Conservation (phyloP, 2,888 invertebrate genomes). For the Uloborus plumipes region DNA sequence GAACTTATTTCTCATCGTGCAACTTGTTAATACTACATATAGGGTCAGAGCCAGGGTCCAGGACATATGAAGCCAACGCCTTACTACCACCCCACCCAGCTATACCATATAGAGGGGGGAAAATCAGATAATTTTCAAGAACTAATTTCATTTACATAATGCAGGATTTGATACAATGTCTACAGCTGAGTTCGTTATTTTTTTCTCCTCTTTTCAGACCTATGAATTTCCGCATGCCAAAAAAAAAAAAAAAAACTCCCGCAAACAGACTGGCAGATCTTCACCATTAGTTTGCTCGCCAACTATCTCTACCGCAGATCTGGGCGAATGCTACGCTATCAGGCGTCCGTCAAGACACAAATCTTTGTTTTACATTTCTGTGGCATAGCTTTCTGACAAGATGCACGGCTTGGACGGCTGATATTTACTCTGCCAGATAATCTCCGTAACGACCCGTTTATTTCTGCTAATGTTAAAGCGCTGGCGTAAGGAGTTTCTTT, state of each 20-base stretch:
- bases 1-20: too few species aligned
- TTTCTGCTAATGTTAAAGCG: constrained; percentile 27
- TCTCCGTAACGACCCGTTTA: constrained; percentile 34
- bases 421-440: constrained; percentile 38
- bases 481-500: not conserved
- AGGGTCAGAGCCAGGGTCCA: too few species aligned
- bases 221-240: too few species aligned
- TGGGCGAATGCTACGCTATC: constrained; percentile 15
- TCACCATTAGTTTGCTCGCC: not conserved
- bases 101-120: too few species aligned
- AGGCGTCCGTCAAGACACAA: constrained; percentile 28
- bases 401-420: constrained; percentile 19
- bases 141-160: too few species aligned
- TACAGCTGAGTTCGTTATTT: too few species aligned
- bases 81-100: too few species aligned
- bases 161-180: too few species aligned
- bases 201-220: too few species aligned
- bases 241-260: not conserved
- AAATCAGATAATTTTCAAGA: too few species aligned
- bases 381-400: constrained; percentile 30
- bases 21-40: too few species aligned
- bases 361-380: constrained; percentile 43
- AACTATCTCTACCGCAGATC: not conserved
- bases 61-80: too few species aligned
- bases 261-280: constrained; percentile 18